A percentile compares a stretch with the other conserved stretches of the same genome.
These are phyloP conservation scores for Rugalucina vietnamica DNA, from an alignment of 2,888 invertebrate genomes.

Conservation along the genomic window DNA sequence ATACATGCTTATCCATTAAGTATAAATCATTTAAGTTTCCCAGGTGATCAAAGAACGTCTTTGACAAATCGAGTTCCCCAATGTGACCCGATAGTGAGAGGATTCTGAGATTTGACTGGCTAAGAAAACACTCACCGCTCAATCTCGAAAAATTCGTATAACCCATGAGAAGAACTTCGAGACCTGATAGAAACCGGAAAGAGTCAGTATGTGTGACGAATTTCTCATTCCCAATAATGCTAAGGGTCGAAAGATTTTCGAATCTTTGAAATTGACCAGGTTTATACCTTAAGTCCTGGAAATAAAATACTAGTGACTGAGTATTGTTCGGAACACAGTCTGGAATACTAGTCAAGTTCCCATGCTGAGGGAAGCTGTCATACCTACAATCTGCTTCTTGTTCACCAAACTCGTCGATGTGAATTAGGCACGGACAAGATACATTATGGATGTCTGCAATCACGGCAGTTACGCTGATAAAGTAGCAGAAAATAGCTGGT, in stretches of 20 bases:
- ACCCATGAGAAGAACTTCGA: background rate
- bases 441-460: too few species aligned
- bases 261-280: background rate
- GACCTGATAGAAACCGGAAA: background rate
- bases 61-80: background rate
- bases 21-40: background rate
- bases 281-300: background rate
- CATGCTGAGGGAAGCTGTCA: too few species aligned
- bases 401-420: too few species aligned
- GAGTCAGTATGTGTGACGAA: background rate
- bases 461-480: too few species aligned
- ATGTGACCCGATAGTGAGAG: background rate
- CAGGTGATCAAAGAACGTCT: background rate
- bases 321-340: background rate
- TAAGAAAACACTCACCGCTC: background rate
- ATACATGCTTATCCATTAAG: background rate
- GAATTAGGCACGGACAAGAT: too few species aligned
- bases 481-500: too few species aligned
- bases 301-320: background rate
- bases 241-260: background rate
- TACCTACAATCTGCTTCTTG: too few species aligned
- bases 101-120: background rate
- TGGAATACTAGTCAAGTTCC: background rate
- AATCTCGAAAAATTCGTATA: background rate
- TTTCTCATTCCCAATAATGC: background rate